These are phyloP conservation scores for Eupristina koningsbergeri DNA, from an alignment of 1,140 invertebrate genomes.

Conservation along the genomic window DNA sequence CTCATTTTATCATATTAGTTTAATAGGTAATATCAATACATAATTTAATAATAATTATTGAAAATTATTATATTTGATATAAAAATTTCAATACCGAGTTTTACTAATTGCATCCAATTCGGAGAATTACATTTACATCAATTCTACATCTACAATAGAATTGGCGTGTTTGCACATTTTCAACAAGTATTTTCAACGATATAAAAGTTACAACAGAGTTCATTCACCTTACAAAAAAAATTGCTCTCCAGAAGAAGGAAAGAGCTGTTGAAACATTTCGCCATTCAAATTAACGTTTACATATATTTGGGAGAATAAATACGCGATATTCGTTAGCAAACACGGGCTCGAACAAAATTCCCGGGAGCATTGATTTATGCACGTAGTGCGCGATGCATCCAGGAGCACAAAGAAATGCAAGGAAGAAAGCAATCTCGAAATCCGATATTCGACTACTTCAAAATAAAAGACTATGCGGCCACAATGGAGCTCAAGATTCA, in stretches of 20 bases:
- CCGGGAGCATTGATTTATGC: not conserved
- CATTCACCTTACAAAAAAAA: not conserved
- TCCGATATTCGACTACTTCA: conserved; percentile 9
- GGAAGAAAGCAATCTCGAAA: not conserved
- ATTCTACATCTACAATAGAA: not conserved
- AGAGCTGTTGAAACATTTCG: not conserved
- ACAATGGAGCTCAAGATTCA: not conserved
- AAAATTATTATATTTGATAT: no score
- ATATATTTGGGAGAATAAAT: not conserved
- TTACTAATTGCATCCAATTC: not conserved
- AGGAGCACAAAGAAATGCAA: not conserved
- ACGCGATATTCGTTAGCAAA: not conserved
- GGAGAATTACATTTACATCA: not conserved
- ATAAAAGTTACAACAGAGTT: not conserved
- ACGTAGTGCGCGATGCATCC: not conserved
- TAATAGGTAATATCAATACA: no score
- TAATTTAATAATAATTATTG: no score
- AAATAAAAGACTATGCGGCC: not conserved
- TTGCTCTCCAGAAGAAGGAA: no score
- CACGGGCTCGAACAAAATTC: not conserved
- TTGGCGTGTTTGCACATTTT: not conserved
- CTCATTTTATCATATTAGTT: no score
- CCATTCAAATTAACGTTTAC: not conserved
- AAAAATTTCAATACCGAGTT: not conserved
- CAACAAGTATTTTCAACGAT: not conserved